Conservation (phyloP, 2,888 invertebrate genomes). For the Zygogramma bicolorata region DNA sequence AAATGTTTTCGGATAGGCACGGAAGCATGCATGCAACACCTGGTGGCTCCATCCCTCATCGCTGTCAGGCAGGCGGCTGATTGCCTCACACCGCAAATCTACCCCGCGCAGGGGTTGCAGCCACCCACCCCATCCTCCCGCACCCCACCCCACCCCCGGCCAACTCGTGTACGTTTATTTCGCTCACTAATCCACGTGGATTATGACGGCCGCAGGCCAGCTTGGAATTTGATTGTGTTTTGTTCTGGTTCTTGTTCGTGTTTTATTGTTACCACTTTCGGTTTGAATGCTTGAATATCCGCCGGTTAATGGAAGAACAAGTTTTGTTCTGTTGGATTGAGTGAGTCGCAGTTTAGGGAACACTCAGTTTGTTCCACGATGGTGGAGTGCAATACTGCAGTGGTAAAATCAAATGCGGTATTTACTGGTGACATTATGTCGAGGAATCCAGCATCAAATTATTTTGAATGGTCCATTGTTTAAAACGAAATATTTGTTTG, state of each 20-base stretch:
- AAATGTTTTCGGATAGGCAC: constrained; percentile 50
- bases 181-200: constrained; percentile 54
- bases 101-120: constrained; percentile 49
- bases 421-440: background rate
- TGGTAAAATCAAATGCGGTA: background rate
- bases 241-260: constrained; percentile 48
- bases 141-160: constrained; percentile 36
- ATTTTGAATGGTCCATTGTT: background rate
- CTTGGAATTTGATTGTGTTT: constrained; percentile 54
- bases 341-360: too few species aligned
- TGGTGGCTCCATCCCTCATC: constrained; percentile 59
- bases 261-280: constrained; percentile 43
- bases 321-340: background rate
- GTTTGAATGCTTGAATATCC: constrained; percentile 34
- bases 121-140: constrained; percentile 39
- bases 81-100: constrained; percentile 60
- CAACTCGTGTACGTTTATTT: constrained; percentile 52
- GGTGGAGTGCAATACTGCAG: background rate
- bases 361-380: too few species aligned
- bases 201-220: constrained; percentile 53
- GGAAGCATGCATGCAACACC: constrained; percentile 59
- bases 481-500: background rate
- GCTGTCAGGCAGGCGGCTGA: constrained; percentile 59
- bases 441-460: background rate
- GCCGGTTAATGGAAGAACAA: constrained; percentile 5